These are phyloP conservation scores for Ianthella basta DNA, from an alignment of 37 sponge, comb jelly and placozoan genomes.

Conservation along the genomic window DNA sequence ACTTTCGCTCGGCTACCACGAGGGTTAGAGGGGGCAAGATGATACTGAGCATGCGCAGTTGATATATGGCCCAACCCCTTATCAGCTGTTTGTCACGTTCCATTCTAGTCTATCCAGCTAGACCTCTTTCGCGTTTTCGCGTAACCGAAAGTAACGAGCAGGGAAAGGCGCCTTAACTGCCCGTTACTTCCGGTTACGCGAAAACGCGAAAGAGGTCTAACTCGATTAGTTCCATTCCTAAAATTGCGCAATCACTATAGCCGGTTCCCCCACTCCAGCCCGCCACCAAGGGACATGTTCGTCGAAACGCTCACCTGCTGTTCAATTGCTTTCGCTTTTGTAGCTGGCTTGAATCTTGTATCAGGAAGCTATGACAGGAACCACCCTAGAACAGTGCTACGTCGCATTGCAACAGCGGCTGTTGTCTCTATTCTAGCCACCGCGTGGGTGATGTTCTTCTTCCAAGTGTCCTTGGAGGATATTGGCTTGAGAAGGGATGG, in stretches of 20 bases:
- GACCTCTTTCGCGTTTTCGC: no score
- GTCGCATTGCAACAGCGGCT: background rate
- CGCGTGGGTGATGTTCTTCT: background rate
- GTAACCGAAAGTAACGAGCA: no score
- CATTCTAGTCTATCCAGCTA: no score
- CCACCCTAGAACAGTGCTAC: background rate
- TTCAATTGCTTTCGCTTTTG: conserved; percentile 1
- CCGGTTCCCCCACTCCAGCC: no score
- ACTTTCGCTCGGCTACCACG: conserved; percentile 1
- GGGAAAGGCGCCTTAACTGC: no score
- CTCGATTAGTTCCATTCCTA: background rate
- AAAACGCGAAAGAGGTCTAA: no score
- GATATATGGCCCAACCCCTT: no score
- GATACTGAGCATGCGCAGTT: no score
- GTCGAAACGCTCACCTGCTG: background rate
- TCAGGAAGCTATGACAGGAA: background rate
- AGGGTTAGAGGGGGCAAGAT: background rate
- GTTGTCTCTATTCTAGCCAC: background rate
- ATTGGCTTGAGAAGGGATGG: conserved; percentile 39
- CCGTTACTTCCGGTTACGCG: no score
- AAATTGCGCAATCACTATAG: background rate
- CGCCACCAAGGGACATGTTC: no score
- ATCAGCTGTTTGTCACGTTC: no score
- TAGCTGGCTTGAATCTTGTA: background rate
- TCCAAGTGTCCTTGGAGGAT: conserved; percentile 3